These are phyloP conservation scores for Sphyrna mokarran DNA, from an alignment of 2,113 vertebrate genomes.

Conservation along the genomic window DNA sequence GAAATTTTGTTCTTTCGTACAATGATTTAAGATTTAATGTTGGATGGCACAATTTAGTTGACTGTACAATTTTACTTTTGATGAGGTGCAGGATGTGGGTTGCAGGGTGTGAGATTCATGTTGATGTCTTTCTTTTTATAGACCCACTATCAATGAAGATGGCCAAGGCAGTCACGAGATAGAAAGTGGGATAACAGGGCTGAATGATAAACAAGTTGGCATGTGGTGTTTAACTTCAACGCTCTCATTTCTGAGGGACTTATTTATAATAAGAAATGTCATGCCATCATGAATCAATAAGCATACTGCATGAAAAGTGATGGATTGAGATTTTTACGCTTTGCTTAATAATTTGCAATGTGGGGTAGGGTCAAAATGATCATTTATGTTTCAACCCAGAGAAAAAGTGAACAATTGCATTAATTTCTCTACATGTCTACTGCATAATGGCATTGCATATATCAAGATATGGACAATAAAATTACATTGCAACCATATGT, in stretches of 20 bases:
- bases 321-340: neutral
- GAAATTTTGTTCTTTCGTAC: neutral
- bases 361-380: neutral
- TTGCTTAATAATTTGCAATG: neutral
- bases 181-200: neutral
- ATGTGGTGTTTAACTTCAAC: neutral
- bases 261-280: neutral
- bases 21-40: neutral
- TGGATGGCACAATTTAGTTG: neutral
- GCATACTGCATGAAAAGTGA: neutral
- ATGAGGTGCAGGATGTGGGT: neutral
- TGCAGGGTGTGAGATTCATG: neutral
- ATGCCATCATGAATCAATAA: neutral
- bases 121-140: neutral
- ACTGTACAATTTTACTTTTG: neutral
- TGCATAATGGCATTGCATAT: neutral
- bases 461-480: neutral
- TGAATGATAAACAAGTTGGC: neutral
- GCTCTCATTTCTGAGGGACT: neutral
- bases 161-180: neutral
- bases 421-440: neutral
- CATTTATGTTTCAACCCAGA: neutral
- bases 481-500: neutral
- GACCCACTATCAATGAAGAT: neutral
- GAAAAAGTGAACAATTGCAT: neutral